These are phyloP conservation scores for Dipus sagitta DNA, from an alignment of 2,797 vertebrate genomes.

Conservation along the genomic window DNA sequence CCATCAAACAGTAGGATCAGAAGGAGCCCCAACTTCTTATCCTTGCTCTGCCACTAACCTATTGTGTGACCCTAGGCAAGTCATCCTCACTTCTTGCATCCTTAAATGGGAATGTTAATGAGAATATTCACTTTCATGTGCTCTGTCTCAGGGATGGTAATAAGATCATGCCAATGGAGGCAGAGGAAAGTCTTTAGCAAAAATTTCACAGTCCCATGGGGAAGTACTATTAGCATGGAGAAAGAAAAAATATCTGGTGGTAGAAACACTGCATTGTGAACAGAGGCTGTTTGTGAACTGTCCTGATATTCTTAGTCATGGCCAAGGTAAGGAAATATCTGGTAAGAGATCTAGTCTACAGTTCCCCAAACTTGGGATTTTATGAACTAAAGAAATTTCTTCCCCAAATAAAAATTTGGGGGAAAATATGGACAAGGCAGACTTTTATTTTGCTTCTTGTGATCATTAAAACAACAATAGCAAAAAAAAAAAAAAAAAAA, in stretches of 20 bases:
- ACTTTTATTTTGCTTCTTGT: slow-evolving; percentile 24
- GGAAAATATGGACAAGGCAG: not conserved
- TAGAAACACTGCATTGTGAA: not conserved
- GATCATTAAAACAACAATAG: not conserved
- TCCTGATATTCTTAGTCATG: not conserved
- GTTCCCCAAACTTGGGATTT: not conserved
- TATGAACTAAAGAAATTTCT: not conserved
- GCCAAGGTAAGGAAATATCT: not conserved
- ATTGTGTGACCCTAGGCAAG: not conserved
- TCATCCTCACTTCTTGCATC: not conserved
- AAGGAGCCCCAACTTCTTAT: not conserved
- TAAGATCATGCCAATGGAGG: not conserved
- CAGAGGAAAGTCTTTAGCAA: not conserved
- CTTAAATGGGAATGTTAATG: not conserved
- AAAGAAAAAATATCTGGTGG: not conserved
- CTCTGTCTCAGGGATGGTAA: not conserved
- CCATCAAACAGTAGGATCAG: not conserved
- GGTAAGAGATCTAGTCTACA: not conserved
- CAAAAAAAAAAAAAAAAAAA: no score
- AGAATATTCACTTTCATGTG: not conserved
- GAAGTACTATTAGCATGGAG: not conserved
- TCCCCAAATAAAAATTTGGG: slow-evolving; percentile 20
- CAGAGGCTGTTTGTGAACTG: not conserved
- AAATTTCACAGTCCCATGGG: not conserved
- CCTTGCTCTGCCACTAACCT: not conserved